These are phyloP conservation scores for Helostoma temminkii DNA, from an alignment of 2,797 vertebrate species.

Conservation along the genomic window DNA sequence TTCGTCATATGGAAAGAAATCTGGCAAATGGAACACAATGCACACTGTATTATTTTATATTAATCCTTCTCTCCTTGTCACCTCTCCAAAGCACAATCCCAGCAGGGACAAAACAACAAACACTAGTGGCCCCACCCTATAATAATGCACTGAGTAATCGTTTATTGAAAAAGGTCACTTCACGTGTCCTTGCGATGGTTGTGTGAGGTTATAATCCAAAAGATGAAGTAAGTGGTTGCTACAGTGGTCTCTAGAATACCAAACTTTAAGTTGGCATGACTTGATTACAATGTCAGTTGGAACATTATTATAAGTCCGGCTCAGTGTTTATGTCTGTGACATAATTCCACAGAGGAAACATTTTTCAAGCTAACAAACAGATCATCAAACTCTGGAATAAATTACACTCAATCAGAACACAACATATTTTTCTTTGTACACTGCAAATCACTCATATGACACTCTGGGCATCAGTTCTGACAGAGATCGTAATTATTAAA, in stretches of 20 bases:
- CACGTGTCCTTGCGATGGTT: constrained; percentile 42
- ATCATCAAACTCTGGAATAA: constrained; percentile 68
- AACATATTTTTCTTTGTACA: constrained; percentile 44
- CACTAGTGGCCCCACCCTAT: constrained; percentile 47
- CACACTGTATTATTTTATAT: constrained; percentile 48
- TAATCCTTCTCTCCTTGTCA: constrained; percentile 49
- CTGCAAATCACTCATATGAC: constrained; percentile 11
- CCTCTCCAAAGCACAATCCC: constrained; percentile 53
- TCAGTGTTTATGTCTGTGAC: constrained; percentile 71
- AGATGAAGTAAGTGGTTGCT: constrained; percentile 36
- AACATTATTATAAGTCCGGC: constrained; percentile 67
- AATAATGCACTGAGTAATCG: constrained; percentile 65
- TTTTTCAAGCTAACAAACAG: constrained; percentile 47
- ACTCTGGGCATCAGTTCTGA: constrained; percentile 13
- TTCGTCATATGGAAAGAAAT: constrained; percentile 73
- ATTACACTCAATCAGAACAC: constrained; percentile 52
- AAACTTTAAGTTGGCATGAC: constrained; percentile 53
- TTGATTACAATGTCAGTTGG: constrained; percentile 75
- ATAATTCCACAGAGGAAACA: constrained; percentile 70
- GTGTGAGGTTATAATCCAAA: constrained; percentile 44
- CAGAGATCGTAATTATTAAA: constrained; percentile 26
- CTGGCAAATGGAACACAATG: constrained; percentile 43
- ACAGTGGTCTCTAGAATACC: constrained; percentile 10
- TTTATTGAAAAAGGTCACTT: constrained; percentile 63
- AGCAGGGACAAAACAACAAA: constrained; percentile 40